A percentile compares a stretch with the other conserved stretches of the same genome.
Conservation (phyloP, 2,797 vertebrate genomes). For the Caiman crocodilus region DNA sequence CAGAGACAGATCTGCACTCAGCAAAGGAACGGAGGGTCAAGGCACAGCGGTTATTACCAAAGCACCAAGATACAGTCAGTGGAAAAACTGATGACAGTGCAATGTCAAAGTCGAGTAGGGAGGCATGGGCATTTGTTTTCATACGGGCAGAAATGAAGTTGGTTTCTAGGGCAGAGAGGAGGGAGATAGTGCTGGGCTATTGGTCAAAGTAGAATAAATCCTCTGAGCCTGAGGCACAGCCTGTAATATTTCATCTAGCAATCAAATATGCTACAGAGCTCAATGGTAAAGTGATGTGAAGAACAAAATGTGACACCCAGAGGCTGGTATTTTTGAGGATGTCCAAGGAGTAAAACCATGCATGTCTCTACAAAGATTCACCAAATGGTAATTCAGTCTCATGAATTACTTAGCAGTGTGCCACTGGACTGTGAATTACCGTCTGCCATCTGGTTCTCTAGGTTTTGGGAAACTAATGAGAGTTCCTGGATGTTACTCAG, state of each 20-base stretch:
- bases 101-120: neutral
- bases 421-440: neutral
- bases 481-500: neutral
- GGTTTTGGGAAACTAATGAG: neutral
- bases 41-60: neutral
- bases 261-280: neutral
- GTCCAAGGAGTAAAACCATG: neutral
- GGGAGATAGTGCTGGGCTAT: neutral
- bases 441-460: neutral
- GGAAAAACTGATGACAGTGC: neutral
- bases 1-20: neutral
- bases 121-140: neutral
- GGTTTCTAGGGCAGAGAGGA: neutral
- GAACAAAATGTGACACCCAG: neutral
- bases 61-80: neutral
- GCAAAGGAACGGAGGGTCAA: neutral
- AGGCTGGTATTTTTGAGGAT: neutral
- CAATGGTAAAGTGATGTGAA: neutral
- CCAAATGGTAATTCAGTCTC: neutral
- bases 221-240: neutral
- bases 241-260: neutral
- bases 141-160: fast-evolving
- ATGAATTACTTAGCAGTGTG: neutral
- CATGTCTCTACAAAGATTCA: neutral
- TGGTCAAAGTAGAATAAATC: neutral